Evolutionary conservation across 2,888 invertebrate species (phyloP), one percentile per base, ranked within the genome.

Genomic region (Ptychoptera contaminata): DNA sequence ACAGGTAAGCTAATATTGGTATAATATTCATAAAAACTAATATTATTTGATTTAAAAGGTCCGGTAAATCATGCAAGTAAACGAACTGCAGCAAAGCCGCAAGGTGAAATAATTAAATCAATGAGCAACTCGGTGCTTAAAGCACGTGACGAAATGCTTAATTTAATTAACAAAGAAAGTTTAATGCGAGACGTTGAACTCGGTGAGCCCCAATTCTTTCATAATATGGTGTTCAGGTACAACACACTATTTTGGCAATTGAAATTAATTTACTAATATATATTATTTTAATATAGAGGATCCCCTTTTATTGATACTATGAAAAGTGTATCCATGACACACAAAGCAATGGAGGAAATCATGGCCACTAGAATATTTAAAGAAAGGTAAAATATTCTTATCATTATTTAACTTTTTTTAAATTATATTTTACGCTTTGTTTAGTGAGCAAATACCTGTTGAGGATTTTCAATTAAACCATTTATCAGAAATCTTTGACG

Each of bases 331-430:
- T 59, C 60, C 16, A 53, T 69, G 1, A 67, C 69, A 1, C 62
- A 63, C 46, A 61, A 59, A 46, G 73, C 72, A 2, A 52, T 73
- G 50, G 68, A 72, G 50, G 68, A 72, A 49, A 67, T 71, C 2
- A 58, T 72, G 16, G 70, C 72, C 1, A 70, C 68, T 1, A 65
- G 67, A 51, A 60, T 67, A 36, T 68, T 69, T 46, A 66, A 67
- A 46, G 62, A 71, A 47, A 65, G 66, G 67, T 68, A 55, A 52
- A 51, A 43, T 16, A 9, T n/a, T 23, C 23, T 5, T 23, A 23
- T 23, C 23, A 7, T 23, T 23, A 23, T 23, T 23, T 23, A 23
- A 23, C 3, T 23, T 30, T 11, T 36, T 39, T 15, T 16, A 37
- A 9, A 42, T 32, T 38, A 43, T 9, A 37, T 11, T 30, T 8